Evolutionary conservation across 64 coral and sea anemone genomes (phyloP), one percentile per base, ranked within the genome.

Genomic region (Pachyseris speciosa): DNA sequence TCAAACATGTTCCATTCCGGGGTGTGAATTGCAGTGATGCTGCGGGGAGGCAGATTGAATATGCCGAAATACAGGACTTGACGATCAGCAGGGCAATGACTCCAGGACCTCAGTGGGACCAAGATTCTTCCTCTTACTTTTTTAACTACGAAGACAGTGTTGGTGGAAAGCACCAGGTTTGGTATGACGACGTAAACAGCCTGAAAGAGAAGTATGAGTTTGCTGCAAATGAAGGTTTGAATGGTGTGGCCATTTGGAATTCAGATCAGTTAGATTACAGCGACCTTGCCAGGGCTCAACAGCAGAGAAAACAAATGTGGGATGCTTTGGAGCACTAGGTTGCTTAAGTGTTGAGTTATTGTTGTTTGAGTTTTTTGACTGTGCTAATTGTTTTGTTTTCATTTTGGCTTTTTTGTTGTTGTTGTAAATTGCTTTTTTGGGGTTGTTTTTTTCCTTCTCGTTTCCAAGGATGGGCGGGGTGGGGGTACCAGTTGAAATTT

Each of bases 1-100:
- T 98, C 60, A 95, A 98, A 45, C 84, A 77, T 31, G 93, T 98
- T 11, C 96, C 96, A 7, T 98, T 95, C 51, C 75, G 89, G 28
- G 96, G 96, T 22, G 96, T 85, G 48, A 98, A 98, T 66, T 98
- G 96, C 52, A 98, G 96, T 53, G 96, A 98, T 72, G 96, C 96
- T 37, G 96, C 96, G 67, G 96, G 96, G 8, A 67, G 70, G 51
- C 93, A 98, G 57, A 84, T 95, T 30, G 84, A 83, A 26, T 98
- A 95, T 88, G 87, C 92, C 41, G 94, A 90, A 19, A 79, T 98
- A 37, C 59, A 95, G 26, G 96, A 98, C 32, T 81, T 98, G 39
- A 17, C 89, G 17, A 52, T 95, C 31, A 91, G 88, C 40, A 45
- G 96, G 22, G 84, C 89, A 16, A 77, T 84, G 5, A n/a, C n/a